Base-by-base conservation (phyloP, 2,888 invertebrate species). In the Nymphalis polychloros region DNA sequence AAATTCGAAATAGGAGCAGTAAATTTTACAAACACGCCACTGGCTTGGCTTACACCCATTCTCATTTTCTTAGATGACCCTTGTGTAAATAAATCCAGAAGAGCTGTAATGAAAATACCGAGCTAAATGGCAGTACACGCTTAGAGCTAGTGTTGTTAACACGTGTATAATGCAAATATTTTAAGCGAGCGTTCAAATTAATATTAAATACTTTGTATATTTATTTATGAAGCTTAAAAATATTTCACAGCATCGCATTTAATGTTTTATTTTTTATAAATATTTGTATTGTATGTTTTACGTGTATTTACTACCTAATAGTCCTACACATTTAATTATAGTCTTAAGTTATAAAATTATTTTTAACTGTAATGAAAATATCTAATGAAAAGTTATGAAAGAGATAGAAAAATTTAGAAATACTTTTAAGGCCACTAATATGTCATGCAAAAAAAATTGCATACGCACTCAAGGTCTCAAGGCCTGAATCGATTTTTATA, bases 51-150 rank as follows among this genome's bases (percentile, higher is more conserved):
- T 75, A 70, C 77, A 74, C 77, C 81, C 78, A 83, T 84, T 82
- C 80, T 79, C 83, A 87, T 87, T 84, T 84, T 84, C 84, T 84
- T 77, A 82, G 83, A 88, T 86, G 85, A 85, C 87, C 83, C 79
- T 74, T 70, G 73, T 77, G 82, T 80, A 78, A 80, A 84, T 87
- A 85, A 85, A 88, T 86, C 79, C 77, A 76, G 76, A 64, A 72
- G 68, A 67, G 71, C 70, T 74, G 82, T 84, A 88, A 88, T 88
- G 83, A 84, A 86, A 86, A 83, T 79, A 81, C 81, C 82, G 75
- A 72, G 72, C 74, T 78, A 75, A 80, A 79, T 76, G 67, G 74
- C 71, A 74, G 80, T 77, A 78, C 69, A 72, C 74, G 71, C 75
- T 79, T 76, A 76, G 62, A 67, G 72, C 70, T 76, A 73, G 71